Conservation (phyloP, 2,113 vertebrate species). For the Prunella himalayana region DNA sequence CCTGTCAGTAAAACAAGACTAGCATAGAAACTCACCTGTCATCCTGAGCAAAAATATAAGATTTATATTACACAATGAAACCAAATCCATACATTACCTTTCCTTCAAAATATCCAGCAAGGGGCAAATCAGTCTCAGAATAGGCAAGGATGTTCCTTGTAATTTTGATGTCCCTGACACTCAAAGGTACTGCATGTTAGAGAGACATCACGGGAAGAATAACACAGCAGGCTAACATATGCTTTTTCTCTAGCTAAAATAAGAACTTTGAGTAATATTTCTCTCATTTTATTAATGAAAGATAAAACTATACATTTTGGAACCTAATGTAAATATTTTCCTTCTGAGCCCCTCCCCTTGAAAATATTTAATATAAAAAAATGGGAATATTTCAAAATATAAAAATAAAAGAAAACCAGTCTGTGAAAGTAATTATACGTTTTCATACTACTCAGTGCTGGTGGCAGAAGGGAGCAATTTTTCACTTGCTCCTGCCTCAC, state of each 20-base stretch:
- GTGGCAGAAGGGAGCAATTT: neutral
- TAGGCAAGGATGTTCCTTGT: neutral
- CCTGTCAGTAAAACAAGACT: neutral
- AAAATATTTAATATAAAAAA: neutral
- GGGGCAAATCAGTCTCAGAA: neutral
- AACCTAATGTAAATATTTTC: neutral
- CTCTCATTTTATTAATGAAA: neutral
- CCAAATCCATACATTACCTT: neutral
- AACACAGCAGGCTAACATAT: neutral
- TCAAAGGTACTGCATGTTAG: neutral
- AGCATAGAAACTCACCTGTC: neutral
- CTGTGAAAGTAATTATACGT: neutral
- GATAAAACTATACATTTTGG: neutral
- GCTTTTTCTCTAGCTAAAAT: neutral
- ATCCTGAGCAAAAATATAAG: neutral
- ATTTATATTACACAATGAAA: neutral
- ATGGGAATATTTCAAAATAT: neutral
- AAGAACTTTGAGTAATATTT: neutral
- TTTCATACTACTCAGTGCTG: neutral
- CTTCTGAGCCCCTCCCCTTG: neutral
- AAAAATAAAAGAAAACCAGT: neutral
- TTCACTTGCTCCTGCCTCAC: neutral
- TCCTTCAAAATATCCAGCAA: neutral
- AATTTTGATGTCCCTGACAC: neutral
- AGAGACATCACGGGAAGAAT: neutral